Conservation (phyloP, 2,888 invertebrate genomes). For the Timema podura region DNA sequence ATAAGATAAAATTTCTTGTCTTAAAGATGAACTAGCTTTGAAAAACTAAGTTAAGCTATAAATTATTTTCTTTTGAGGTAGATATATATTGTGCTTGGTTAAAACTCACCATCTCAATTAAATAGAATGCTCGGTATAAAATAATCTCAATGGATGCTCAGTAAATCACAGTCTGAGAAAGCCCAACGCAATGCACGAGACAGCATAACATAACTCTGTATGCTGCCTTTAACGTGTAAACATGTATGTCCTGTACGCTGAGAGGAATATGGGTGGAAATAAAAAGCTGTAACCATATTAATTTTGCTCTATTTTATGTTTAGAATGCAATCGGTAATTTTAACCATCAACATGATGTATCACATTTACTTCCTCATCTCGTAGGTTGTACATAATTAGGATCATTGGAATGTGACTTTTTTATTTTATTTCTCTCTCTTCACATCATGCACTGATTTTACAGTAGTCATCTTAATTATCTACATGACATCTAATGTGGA, state of each 20-base stretch:
- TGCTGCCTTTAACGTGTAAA: too few relatives aligned
- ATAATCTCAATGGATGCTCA: too few relatives aligned
- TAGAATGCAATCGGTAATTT: constrained; percentile 20
- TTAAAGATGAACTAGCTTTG: too few relatives aligned
- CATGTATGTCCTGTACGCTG: constrained; percentile 41
- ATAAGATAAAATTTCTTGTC: too few relatives aligned
- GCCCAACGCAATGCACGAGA: too few relatives aligned
- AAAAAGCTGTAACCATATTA: constrained; percentile 26
- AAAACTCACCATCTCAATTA: too few relatives aligned
- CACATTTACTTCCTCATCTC: constrained; percentile 18
- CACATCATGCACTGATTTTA: constrained; percentile 15
- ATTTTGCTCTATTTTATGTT: constrained; percentile 26
- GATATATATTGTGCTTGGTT: too few relatives aligned
- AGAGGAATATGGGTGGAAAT: constrained; percentile 27
- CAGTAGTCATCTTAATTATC: not conserved
- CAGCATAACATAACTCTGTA: too few relatives aligned
- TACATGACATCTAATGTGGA: constrained; percentile 46
- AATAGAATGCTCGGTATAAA: too few relatives aligned
- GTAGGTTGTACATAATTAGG: constrained; percentile 29
- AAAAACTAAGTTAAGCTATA: too few relatives aligned
- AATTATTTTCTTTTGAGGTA: too few relatives aligned
- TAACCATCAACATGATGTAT: constrained; percentile 20
- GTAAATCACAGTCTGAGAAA: too few relatives aligned
- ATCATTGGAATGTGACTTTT: constrained; percentile 14
- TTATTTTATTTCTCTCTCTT: constrained; percentile 14